Evolutionary conservation across 1,140 invertebrate genomes (phyloP).

Genomic region (Odontomachus brunneus): DNA sequence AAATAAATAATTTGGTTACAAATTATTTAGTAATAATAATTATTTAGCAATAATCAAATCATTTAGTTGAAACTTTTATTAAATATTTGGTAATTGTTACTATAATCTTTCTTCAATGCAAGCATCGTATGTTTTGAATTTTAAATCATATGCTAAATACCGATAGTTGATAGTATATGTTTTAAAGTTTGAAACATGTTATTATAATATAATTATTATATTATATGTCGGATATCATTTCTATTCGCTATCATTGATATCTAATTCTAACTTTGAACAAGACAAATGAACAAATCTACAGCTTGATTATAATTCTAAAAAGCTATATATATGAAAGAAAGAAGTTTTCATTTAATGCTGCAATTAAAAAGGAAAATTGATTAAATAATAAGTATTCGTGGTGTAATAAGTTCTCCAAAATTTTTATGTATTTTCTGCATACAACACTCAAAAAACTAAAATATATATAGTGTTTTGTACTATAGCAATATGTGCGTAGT

Average conservation of each 20-base stretch:
- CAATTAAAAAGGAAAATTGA: neutral
- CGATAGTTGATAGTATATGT: too few relatives aligned
- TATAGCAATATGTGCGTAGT: neutral
- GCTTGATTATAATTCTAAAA: neutral
- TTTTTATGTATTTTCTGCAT: neutral
- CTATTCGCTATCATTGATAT: neutral
- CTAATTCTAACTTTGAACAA: neutral
- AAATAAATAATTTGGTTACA: too few relatives aligned
- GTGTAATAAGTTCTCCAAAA: neutral
- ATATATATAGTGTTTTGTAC: constrained; percentile 7
- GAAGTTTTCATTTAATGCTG: neutral
- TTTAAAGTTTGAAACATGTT: too few relatives aligned
- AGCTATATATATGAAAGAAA: neutral
- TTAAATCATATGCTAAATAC: too few relatives aligned
- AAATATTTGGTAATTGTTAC: too few relatives aligned
- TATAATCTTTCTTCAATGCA: too few relatives aligned
- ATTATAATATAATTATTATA: too few relatives aligned
- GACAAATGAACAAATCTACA: neutral
- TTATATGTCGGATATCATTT: too few relatives aligned
- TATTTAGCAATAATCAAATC: too few relatives aligned
- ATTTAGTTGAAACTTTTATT: too few relatives aligned
- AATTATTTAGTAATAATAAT: too few relatives aligned
- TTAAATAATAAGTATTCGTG: neutral
- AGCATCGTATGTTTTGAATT: too few relatives aligned
- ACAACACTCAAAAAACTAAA: neutral